phyloP scores from a whole-genome alignment of 2,797 vertebrate species.

The Epinephelus coioides region DNA sequence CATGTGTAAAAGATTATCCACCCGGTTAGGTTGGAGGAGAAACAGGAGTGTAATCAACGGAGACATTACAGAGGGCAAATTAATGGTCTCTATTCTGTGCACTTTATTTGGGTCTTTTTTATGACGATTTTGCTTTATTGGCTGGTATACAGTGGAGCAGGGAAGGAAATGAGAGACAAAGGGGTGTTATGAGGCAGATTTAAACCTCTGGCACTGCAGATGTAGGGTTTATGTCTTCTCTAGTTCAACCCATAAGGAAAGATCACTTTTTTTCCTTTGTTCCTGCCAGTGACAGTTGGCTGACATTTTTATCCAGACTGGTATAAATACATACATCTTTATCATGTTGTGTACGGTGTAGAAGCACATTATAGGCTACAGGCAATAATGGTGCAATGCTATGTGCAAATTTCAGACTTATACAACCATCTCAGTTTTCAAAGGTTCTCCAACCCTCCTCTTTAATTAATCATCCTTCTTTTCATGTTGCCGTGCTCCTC shows the following conservation, averaged over 20 bases:
- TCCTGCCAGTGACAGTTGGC: constrained; percentile 5
- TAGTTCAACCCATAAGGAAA: not conserved
- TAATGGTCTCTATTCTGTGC: constrained; percentile 28
- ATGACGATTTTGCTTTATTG: constrained; percentile 24
- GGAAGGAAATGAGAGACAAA: constrained; percentile 11
- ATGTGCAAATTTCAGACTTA: not conserved
- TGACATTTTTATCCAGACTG: not conserved
- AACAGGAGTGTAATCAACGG: constrained; percentile 59
- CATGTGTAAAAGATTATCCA: constrained; percentile 71
- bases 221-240: not conserved
- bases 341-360: not conserved
- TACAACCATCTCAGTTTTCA: not conserved
- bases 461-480: too few species aligned
- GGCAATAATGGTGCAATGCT: not conserved
- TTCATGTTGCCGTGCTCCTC: not conserved
- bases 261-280: not conserved
- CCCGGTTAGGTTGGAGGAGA: constrained; percentile 44
- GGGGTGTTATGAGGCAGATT: constrained; percentile 10
- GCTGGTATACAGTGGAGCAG: not conserved
- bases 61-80: constrained; percentile 55
- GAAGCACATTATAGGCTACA: not conserved
- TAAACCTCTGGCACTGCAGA: constrained; percentile 14
- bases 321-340: not conserved
- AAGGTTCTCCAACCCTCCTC: not conserved
- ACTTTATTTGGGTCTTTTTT: constrained; percentile 26